A percentile compares a stretch with the other conserved stretches of the same genome.
Conservation (phyloP, 2,888 invertebrate genomes). For the Ellobium chinense region DNA sequence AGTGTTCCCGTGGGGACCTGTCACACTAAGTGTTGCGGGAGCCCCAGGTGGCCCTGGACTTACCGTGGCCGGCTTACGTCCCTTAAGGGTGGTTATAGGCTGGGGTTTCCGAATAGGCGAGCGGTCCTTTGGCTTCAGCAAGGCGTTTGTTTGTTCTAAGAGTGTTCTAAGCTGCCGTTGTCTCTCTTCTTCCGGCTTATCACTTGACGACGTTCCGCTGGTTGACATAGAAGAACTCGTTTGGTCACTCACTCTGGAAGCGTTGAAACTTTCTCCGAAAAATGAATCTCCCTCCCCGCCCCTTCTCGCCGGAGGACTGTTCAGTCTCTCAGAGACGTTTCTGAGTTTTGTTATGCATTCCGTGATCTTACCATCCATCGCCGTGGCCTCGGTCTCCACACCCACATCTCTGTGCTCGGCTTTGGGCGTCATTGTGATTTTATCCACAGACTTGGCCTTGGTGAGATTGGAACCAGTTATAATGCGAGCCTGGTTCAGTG, state of each 20-base stretch:
- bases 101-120: constrained; percentile 66
- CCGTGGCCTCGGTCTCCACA: constrained; percentile 62
- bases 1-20: constrained; percentile 25
- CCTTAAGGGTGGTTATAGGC: constrained; percentile 71
- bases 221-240: neutral
- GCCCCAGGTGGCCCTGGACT: neutral
- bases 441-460: constrained; percentile 46
- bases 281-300: constrained; percentile 35
- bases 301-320: constrained; percentile 64
- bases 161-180: constrained; percentile 59
- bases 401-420: constrained; percentile 57
- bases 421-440: constrained; percentile 56
- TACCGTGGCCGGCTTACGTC: constrained; percentile 41
- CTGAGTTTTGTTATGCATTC: constrained; percentile 76
- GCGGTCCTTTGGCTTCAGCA: constrained; percentile 54
- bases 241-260: neutral
- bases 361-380: constrained; percentile 72
- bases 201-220: neutral
- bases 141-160: constrained; percentile 59
- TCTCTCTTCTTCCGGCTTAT: constrained; percentile 53
- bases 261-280: constrained; percentile 38
- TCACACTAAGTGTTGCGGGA: neutral
- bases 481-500: constrained; percentile 50
- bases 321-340: constrained; percentile 73
- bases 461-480: neutral